Percentiles rank a stretch among this genome's conserved stretches.
Evolutionary conservation across 2,797 vertebrate species (phyloP).

Genomic region (Platyrinchus mystaceus): DNA sequence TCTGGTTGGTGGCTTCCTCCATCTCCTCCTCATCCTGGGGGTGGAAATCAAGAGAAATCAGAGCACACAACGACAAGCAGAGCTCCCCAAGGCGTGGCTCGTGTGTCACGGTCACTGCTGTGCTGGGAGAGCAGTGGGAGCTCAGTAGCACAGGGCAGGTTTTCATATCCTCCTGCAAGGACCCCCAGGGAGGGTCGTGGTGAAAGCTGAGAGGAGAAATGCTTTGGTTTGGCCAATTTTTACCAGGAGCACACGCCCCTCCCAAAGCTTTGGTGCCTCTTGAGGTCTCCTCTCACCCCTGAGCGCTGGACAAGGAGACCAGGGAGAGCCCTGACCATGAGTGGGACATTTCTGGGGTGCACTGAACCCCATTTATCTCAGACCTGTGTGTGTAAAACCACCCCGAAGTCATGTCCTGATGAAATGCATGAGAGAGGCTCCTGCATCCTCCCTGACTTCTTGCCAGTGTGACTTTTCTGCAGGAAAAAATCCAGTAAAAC

Average conservation of each 20-base stretch:
- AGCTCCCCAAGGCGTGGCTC: not conserved
- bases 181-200: not conserved
- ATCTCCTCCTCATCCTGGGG: conserved; percentile 94
- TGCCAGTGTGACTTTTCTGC: not conserved
- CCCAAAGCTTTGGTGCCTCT: not conserved
- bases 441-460: not conserved
- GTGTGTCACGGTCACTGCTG: rapidly evolving
- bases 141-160: not conserved
- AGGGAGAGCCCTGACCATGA: not conserved
- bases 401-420: not conserved
- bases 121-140: rapidly evolving
- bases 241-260: not conserved
- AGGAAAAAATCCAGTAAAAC: not conserved
- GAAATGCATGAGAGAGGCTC: not conserved
- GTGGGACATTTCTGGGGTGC: not conserved
- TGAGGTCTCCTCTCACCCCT: not conserved
- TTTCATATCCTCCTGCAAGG: not conserved
- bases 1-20: conserved; percentile 95
- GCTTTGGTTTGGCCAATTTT: not conserved
- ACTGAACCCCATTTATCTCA: not conserved
- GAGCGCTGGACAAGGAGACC: not conserved
- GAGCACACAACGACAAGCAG: not conserved
- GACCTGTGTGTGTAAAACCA: not conserved
- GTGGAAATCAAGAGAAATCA: not conserved
- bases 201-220: not conserved